Evolutionary conservation across 37 sponge, comb jelly and placozoan species (phyloP).

Genomic region (Geodia barretti): DNA sequence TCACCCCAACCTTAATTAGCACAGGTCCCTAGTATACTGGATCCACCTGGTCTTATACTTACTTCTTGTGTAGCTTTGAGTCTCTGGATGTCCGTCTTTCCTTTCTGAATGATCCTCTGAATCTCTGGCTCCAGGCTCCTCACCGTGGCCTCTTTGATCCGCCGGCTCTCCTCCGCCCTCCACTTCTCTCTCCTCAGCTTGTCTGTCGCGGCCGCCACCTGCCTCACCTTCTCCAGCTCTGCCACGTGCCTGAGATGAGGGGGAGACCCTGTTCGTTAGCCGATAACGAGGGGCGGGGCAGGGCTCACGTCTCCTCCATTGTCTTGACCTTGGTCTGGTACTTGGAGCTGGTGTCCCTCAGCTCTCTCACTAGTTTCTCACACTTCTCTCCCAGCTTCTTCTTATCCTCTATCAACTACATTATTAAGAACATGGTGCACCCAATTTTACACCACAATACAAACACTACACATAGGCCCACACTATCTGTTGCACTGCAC

Average conservation of each 20-base stretch:
- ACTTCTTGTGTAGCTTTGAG: conserved; percentile 83
- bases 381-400: conserved; percentile 82
- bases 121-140: conserved; percentile 96
- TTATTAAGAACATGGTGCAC: not conserved
- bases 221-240: conserved; percentile 77
- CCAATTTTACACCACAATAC: not conserved
- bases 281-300: not conserved
- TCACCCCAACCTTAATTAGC: no score
- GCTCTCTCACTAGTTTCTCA: conserved; percentile 76
- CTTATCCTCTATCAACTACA: conserved; percentile 91
- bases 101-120: conserved; percentile 89
- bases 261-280: not conserved
- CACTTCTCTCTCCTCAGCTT: conserved; percentile 86
- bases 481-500: no score
- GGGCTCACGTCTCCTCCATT: conserved; percentile 68
- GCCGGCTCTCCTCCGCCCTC: conserved; percentile 77
- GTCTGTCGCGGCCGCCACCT: conserved; percentile 77
- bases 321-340: conserved; percentile 69
- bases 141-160: conserved; percentile 94
- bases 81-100: conserved; percentile 90
- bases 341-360: conserved; percentile 77
- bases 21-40: no score
- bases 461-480: no score
- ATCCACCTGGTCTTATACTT: not conserved
- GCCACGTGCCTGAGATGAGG: conserved; percentile 35